Conservation (phyloP, 1,140 invertebrate genomes). For the Hyles vespertilio region DNA sequence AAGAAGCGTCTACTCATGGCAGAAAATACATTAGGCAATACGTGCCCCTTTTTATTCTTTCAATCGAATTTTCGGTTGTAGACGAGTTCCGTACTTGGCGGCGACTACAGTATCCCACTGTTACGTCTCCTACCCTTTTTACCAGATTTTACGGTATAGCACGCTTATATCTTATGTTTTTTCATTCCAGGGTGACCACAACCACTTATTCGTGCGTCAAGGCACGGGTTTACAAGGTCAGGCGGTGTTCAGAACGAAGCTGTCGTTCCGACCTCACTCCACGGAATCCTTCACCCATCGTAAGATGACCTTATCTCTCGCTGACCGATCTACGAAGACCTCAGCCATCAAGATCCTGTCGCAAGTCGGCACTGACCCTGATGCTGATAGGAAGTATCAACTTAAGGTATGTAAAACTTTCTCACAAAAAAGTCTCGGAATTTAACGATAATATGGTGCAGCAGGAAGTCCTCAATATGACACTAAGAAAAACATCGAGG, state of each 20-base stretch:
- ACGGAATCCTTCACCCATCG: constrained; percentile 99
- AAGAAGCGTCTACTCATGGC: too few species aligned
- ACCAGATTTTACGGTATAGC: neutral
- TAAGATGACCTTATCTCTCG: constrained; percentile 98
- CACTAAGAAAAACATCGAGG: too few species aligned
- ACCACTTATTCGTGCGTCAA: constrained; percentile 97
- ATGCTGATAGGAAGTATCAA: constrained; percentile 91
- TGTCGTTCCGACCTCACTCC: constrained; percentile 97
- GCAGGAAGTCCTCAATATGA: too few species aligned
- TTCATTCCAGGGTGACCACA: constrained; percentile 88
- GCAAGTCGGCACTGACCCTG: constrained; percentile 95
- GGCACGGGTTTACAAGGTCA: constrained; percentile 98
- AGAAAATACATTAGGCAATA: too few species aligned
- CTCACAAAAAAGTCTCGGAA: too few species aligned
- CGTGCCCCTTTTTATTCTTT: too few species aligned
- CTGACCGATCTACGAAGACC: constrained; percentile 97
- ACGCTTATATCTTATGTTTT: constrained; percentile 1
- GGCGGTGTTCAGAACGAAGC: constrained; percentile 96
- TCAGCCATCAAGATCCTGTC: constrained; percentile 97
- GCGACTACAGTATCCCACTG: too few species aligned
- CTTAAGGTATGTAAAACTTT: constrained; percentile 82
- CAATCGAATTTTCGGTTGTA: too few species aligned
- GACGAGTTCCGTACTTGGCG: too few species aligned
- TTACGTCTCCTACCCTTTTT: neutral
- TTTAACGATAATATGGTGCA: too few species aligned